Base-by-base conservation (phyloP, 2,888 invertebrate genomes). In the Netelia melanura region DNA sequence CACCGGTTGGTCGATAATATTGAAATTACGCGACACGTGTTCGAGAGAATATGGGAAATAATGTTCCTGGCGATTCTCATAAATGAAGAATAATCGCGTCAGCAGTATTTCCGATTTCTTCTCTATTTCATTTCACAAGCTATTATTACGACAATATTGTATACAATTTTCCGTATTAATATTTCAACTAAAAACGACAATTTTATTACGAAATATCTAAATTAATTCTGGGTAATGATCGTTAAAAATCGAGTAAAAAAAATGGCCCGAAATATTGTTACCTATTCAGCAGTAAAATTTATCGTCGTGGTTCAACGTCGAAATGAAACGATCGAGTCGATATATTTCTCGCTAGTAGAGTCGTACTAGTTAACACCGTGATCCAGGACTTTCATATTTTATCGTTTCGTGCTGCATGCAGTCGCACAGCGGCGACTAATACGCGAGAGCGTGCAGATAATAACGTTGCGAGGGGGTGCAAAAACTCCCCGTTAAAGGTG, bases 371-470 rank as follows among this genome's bases (percentile, higher is more conserved):
- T 38, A 56, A 14, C 56, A 14, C 3, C 56, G n/a, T 21, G 3
- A 1, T 58, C 17, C 61, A n/a, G 14, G 58, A 70, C 78, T 78
- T 78, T 78, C 70, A 70, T 78, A 78, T 62, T 70, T 70, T 52
- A 78, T 62, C 67, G 67, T 21, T 62, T 11, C 25, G n/a, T 21
- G 58, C 48, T 21, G 58, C 8, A 38, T 38, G 21, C 70, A 52
- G 48, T 38, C 48, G 30, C 30, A 38, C 6, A 23, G 25, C 17
- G 21, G 11, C 48, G 14, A 30, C 11, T 54, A 14, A 77, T 25
- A 25, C 23, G n/a, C 25, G n/a, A 67, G 25, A n/a, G 67, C 44
- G 5, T 54, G 52, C 21, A 44, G 44, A 54, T 56, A 74, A 62
- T 62, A 38, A 21, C 43, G 58, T 52, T 38, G 38, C 17, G 25